phyloP scores from a whole-genome alignment of 2,888 invertebrate species.

The Dicyrtomina minuta region DNA sequence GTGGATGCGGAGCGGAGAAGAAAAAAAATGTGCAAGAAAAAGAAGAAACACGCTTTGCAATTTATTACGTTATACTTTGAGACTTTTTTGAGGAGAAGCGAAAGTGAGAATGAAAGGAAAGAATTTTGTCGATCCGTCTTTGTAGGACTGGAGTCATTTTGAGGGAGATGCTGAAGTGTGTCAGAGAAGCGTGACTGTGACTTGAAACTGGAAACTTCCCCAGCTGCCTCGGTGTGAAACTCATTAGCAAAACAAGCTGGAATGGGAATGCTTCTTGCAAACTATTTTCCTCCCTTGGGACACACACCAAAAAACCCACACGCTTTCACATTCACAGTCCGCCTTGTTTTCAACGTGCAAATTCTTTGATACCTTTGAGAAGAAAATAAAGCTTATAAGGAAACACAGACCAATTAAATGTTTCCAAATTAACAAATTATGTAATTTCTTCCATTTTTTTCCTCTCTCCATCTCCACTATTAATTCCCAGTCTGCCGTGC shows the following conservation, averaged over 20 bases:
- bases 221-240: slow-evolving; percentile 1
- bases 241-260: slow-evolving; percentile 7
- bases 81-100: too few relatives aligned
- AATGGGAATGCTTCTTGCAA: background rate
- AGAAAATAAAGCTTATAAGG: too few relatives aligned
- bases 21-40: background rate
- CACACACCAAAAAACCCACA: too few relatives aligned
- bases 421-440: too few relatives aligned
- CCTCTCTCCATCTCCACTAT: too few relatives aligned
- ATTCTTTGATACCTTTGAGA: too few relatives aligned
- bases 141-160: background rate
- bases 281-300: background rate
- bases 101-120: background rate
- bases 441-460: too few relatives aligned
- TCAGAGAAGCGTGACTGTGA: slow-evolving; percentile 1
- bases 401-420: too few relatives aligned
- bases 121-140: slow-evolving; percentile 3
- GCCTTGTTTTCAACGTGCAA: too few relatives aligned
- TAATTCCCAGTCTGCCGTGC: too few relatives aligned
- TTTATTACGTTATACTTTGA: background rate
- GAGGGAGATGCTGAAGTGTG: slow-evolving; percentile 12
- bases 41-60: background rate
- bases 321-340: too few relatives aligned
- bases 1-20: too few relatives aligned
- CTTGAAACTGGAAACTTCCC: slow-evolving; percentile 1